phyloP scores from a whole-genome alignment of 2,113 vertebrate species.

The Conger conger region DNA sequence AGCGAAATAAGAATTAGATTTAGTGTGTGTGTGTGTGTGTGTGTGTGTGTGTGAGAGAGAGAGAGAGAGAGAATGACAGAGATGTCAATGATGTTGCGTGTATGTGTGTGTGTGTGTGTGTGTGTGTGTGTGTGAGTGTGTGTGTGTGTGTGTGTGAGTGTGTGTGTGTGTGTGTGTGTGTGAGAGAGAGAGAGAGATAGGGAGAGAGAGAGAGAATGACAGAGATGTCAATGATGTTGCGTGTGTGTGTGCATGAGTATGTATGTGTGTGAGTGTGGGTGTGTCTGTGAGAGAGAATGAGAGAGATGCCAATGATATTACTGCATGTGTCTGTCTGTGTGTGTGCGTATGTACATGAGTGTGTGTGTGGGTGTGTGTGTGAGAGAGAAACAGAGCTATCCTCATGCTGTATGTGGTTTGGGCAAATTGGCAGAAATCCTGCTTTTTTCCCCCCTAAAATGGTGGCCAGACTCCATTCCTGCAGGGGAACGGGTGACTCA shows the following conservation, averaged over 20 bases:
- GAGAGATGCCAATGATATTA: not conserved
- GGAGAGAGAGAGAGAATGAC: not conserved
- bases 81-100: not conserved
- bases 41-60: not conserved
- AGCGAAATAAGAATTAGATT: no score
- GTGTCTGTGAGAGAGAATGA: not conserved
- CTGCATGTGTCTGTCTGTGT: conserved; percentile 33
- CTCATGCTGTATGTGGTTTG: not conserved
- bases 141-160: conserved; percentile 33
- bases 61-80: not conserved
- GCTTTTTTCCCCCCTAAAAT: not conserved
- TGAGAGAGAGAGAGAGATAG: not conserved
- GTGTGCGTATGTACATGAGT: not conserved
- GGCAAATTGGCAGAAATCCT: not conserved
- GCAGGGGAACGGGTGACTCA: not conserved
- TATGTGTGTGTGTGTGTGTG: conserved; percentile 32
- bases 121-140: not conserved
- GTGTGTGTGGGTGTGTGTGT: no score
- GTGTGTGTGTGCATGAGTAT: conserved; percentile 32
- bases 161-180: not conserved
- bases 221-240: not conserved
- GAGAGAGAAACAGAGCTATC: no score
- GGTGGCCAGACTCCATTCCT: not conserved
- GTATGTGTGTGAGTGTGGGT: not conserved
- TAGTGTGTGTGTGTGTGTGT: conserved; percentile 1